phyloP scores from a whole-genome alignment of 2,888 invertebrate species.

The Dexiosoma caninum region DNA sequence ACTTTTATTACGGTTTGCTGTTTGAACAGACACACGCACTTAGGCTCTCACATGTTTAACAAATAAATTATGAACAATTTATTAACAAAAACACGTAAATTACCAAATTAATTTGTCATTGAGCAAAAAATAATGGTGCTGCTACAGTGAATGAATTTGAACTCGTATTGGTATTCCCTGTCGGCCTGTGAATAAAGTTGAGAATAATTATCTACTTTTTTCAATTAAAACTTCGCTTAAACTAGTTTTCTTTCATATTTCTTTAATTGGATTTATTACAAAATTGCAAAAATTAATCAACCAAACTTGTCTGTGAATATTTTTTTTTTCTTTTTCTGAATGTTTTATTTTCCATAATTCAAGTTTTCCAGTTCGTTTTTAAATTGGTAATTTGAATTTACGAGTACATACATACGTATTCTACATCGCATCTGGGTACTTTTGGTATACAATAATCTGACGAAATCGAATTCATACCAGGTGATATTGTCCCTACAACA shows the following conservation, averaged over 20 bases:
- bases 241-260: slow-evolving; percentile 50
- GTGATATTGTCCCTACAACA: too few relatives aligned
- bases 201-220: slow-evolving; percentile 46
- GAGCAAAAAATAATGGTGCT: not conserved
- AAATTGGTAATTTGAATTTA: not conserved
- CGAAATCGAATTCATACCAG: too few relatives aligned
- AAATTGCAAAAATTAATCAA: slow-evolving; percentile 42
- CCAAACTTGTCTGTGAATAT: slow-evolving; percentile 51
- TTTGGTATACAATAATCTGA: too few relatives aligned
- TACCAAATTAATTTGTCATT: slow-evolving; percentile 60
- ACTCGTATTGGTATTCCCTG: slow-evolving; percentile 31
- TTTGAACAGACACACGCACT: slow-evolving; percentile 19
- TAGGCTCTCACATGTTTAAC: slow-evolving; percentile 1
- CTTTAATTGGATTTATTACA: slow-evolving; percentile 53
- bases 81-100: slow-evolving; percentile 53
- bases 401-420: too few relatives aligned
- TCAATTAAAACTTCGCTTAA: slow-evolving; percentile 40
- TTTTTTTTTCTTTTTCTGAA: slow-evolving; percentile 4
- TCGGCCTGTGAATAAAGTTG: slow-evolving; percentile 6
- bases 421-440: too few relatives aligned
- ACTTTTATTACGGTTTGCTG: slow-evolving; percentile 39
- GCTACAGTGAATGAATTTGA: not conserved
- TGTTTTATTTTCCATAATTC: slow-evolving; percentile 12
- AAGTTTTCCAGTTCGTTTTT: not conserved
- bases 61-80: slow-evolving; percentile 47